Evolutionary conservation across 2,797 vertebrate species (phyloP), one percentile per base, ranked within the genome.

Genomic region (Dromococcyx pavoninus): DNA sequence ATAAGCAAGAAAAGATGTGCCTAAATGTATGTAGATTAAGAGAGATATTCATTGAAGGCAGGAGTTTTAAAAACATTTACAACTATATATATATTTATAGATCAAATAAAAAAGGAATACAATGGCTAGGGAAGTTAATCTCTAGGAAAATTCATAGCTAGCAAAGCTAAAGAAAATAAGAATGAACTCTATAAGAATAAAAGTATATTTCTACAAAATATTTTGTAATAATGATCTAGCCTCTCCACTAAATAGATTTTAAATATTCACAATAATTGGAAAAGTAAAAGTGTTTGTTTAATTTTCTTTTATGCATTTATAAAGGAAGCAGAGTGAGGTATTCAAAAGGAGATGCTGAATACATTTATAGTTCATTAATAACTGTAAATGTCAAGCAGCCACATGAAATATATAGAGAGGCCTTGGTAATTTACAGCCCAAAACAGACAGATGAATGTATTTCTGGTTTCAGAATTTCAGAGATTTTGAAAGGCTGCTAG

Each of bases 11-110:
- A 70, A 72, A 65, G 5, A 44, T 44, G 16, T 4, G 17, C 46
- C 27, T 58, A 25, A 1, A 2, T 13, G 9, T n/a, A 66, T 1
- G 0, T 19, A 61, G 7, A 6, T 57, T 21, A 71, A 67, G 17
- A 56, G 7, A 69, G 16, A 18, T 11, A 58, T 21, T 69, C 14
- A 58, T 7, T 15, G 9, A 77, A 69, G 13, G 13, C 0, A 74
- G 10, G 13, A 71, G 5, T 35, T 72, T n/a, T 23, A 8, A 35
- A 91, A 74, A 65, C 78, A 78, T 48, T 54, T 77, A 9, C 71
- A 60, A 43, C 64, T n/a, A 37, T 27, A n/a, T 18, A 8, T 53
- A 48, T 41, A 33, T 51, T 35, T 22, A 80, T 51, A 27, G 28
- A 75, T 9, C 23, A 74, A 84, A 77, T 64, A 3, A 64, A 74